Conservation (phyloP, 2,888 invertebrate species). For the Orthosia gracilis region DNA sequence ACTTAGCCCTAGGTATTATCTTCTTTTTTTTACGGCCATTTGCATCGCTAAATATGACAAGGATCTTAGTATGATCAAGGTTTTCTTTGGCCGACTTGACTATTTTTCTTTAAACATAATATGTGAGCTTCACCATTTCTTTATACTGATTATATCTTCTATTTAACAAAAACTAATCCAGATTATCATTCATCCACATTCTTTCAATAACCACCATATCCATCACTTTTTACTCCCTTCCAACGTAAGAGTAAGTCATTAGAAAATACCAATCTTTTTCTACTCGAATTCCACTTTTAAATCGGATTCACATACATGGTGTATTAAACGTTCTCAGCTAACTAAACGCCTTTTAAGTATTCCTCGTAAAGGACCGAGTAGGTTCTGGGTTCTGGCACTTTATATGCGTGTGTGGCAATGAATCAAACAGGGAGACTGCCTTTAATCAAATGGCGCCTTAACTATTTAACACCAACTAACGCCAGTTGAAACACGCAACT, state of each 20-base stretch:
- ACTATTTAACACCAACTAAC: slow-evolving; percentile 50
- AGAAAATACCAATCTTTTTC: slow-evolving; percentile 55
- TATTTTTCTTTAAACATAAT: not conserved
- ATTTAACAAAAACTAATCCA: slow-evolving; percentile 12
- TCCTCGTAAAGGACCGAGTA: slow-evolving; percentile 52
- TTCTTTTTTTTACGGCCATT: not conserved
- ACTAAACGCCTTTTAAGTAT: slow-evolving; percentile 59
- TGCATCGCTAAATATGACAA: not conserved
- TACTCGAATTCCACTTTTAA: slow-evolving; percentile 49
- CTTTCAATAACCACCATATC: slow-evolving; percentile 18
- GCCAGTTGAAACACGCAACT: slow-evolving; percentile 56
- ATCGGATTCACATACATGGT: slow-evolving; percentile 52
- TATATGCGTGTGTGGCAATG: slow-evolving; percentile 53
- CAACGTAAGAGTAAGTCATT: slow-evolving; percentile 54
- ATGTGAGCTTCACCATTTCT: not conserved
- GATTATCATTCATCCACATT: slow-evolving; percentile 25
- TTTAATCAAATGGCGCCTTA: slow-evolving; percentile 61
- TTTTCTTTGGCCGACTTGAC: not conserved
- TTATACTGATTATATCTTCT: not conserved
- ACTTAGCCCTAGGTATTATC: not conserved
- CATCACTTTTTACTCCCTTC: slow-evolving; percentile 38
- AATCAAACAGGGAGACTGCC: slow-evolving; percentile 52
- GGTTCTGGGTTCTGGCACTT: slow-evolving; percentile 43
- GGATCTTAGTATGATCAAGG: not conserved
- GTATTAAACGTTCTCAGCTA: slow-evolving; percentile 36